Conservation (phyloP, 2,888 invertebrate species). For the Conops quadrifasciatus region DNA sequence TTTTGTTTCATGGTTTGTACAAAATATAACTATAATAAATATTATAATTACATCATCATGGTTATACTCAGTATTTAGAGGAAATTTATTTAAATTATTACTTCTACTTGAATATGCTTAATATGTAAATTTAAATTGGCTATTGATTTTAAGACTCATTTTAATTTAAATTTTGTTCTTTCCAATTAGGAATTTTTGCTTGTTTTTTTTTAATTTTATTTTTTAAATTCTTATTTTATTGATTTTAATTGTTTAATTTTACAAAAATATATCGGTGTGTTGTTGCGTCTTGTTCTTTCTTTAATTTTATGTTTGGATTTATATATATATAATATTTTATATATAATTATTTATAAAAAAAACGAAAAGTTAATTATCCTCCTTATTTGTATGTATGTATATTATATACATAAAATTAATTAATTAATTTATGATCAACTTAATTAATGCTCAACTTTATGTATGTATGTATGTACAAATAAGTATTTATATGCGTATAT, state of each 20-base stretch:
- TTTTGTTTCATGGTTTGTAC: constrained; percentile 18
- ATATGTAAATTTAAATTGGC: constrained; percentile 21
- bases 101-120: neutral
- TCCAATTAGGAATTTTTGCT: neutral
- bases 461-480: too few relatives aligned
- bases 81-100: neutral
- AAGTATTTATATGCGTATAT: too few relatives aligned
- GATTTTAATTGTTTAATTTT: constrained; percentile 13
- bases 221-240: neutral
- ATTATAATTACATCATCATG: neutral
- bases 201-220: neutral
- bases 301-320: neutral
- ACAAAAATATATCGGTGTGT: constrained; percentile 54
- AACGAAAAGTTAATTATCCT: neutral
- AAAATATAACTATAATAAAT: constrained; percentile 25
- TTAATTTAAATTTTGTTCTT: neutral
- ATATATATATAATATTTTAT: neutral
- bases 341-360: neutral
- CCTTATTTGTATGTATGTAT: neutral
- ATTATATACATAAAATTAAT: neutral
- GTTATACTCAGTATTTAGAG: too few relatives aligned
- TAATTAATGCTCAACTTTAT: too few relatives aligned
- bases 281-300: constrained; percentile 34
- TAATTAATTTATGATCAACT: too few relatives aligned
- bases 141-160: constrained; percentile 10